Conservation (phyloP, 2,113 vertebrate genomes). For the Rafetus swinhoei region DNA sequence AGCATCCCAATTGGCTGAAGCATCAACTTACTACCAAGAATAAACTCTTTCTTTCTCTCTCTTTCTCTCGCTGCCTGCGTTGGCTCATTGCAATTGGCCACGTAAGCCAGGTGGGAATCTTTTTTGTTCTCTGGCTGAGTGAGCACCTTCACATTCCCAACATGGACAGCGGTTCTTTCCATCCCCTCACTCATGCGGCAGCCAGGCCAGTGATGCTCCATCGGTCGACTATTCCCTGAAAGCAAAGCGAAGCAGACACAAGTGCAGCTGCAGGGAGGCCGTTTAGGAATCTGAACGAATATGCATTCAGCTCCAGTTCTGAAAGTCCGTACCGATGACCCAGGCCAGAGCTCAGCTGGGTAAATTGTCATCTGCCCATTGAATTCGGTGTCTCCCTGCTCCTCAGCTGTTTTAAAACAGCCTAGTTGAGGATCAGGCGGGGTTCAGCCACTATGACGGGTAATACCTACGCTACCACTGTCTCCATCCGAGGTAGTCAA, state of each 20-base stretch:
- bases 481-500: not conserved
- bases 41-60: not conserved
- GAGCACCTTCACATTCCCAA: not conserved
- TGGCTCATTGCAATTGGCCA: not conserved
- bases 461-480: not conserved
- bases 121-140: not conserved
- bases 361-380: no score
- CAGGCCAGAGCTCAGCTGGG: not conserved
- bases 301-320: not conserved
- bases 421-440: not conserved
- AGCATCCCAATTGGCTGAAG: not conserved
- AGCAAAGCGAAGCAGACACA: not conserved
- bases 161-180: not conserved
- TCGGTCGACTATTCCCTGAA: not conserved
- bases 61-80: not conserved
- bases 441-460: not conserved
- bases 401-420: not conserved
- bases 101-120: fast-evolving
- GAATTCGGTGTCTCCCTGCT: not conserved
- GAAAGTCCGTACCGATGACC: not conserved
- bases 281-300: not conserved
- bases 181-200: not conserved
- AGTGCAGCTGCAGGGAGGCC: not conserved
- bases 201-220: not conserved
- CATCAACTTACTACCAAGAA: not conserved